Percentiles rank a stretch among this genome's conserved stretches.
Conservation (phyloP, 2,113 vertebrate species). For the Odobenus rosmarus region DNA sequence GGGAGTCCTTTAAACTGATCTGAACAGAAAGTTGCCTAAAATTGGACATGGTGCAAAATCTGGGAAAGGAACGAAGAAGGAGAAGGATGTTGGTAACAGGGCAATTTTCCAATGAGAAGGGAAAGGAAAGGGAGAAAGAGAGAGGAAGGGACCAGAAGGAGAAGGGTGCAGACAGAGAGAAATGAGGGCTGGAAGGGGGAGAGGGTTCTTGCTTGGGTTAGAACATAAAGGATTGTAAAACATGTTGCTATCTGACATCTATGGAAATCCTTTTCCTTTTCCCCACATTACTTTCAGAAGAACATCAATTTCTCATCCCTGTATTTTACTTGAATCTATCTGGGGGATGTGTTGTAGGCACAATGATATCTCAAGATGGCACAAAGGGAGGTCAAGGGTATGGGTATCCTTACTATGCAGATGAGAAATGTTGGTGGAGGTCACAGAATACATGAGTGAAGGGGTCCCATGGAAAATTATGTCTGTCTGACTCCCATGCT, state of each 20-base stretch:
- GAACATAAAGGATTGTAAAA: not conserved
- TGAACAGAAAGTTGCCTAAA: too few species aligned
- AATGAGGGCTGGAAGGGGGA: not conserved
- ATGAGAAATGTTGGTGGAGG: not conserved
- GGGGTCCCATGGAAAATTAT: not conserved
- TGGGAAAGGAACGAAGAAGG: too few species aligned
- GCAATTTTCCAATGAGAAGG: not conserved
- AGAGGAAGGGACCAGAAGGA: not conserved
- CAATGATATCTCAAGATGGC: not conserved
- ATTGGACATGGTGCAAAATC: too few species aligned
- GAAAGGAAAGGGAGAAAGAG: not conserved
- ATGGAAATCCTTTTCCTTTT: not conserved
- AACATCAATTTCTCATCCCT: not conserved
- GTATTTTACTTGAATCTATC: not conserved
- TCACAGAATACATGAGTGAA: not conserved
- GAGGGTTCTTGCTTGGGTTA: not conserved
- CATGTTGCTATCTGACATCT: not conserved
- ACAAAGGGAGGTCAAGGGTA: not conserved
- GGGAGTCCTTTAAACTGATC: too few species aligned
- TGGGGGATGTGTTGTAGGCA: not conserved
- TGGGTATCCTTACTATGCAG: not conserved
- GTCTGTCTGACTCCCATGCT: not conserved
- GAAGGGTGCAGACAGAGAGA: not conserved
- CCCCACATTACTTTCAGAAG: not conserved
- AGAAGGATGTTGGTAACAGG: too few species aligned